Percentiles rank a stretch among this genome's conserved stretches.
Conservation (phyloP, 1,140 invertebrate genomes). For the Tachypleus tridentatus region DNA sequence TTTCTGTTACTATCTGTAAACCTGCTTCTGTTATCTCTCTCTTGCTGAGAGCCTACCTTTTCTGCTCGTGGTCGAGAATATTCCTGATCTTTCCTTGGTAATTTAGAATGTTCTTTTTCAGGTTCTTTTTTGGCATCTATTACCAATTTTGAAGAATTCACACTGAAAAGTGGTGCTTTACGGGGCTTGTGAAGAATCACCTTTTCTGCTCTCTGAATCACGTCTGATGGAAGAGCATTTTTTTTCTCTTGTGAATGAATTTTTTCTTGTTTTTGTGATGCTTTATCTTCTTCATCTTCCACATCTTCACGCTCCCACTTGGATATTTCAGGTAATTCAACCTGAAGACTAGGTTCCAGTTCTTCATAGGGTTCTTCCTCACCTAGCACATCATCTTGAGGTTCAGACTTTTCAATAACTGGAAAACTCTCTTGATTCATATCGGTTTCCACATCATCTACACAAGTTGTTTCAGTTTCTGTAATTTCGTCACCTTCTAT, state of each 20-base stretch:
- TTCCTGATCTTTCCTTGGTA: slow-evolving; percentile 33
- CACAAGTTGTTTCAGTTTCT: slow-evolving; percentile 29
- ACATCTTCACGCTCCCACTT: slow-evolving; percentile 76
- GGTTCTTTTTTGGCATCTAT: no score
- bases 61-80: slow-evolving; percentile 32
- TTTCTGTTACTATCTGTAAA: slow-evolving; percentile 37
- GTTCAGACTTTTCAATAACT: slow-evolving; percentile 12
- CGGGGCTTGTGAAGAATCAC: slow-evolving; percentile 75
- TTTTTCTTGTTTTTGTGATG: slow-evolving; percentile 4
- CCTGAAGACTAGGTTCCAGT: slow-evolving; percentile 37
- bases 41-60: slow-evolving; percentile 34
- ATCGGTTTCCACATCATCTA: slow-evolving; percentile 6
- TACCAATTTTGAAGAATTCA: no score
- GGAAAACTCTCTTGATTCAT: no score
- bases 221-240: slow-evolving; percentile 26
- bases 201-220: slow-evolving; percentile 62
- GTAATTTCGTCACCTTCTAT: no score
- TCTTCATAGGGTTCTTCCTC: slow-evolving; percentile 11
- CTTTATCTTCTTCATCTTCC: slow-evolving; percentile 28
- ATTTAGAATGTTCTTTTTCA: slow-evolving; percentile 34
- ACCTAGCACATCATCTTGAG: slow-evolving; percentile 9
- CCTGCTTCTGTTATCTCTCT: slow-evolving; percentile 32
- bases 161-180: slow-evolving; percentile 35
- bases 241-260: slow-evolving; percentile 28
- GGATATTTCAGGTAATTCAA: slow-evolving; percentile 56